These are phyloP conservation scores for Simalia tracyae DNA, from an alignment of 2,797 vertebrate genomes.

Conservation along the genomic window DNA sequence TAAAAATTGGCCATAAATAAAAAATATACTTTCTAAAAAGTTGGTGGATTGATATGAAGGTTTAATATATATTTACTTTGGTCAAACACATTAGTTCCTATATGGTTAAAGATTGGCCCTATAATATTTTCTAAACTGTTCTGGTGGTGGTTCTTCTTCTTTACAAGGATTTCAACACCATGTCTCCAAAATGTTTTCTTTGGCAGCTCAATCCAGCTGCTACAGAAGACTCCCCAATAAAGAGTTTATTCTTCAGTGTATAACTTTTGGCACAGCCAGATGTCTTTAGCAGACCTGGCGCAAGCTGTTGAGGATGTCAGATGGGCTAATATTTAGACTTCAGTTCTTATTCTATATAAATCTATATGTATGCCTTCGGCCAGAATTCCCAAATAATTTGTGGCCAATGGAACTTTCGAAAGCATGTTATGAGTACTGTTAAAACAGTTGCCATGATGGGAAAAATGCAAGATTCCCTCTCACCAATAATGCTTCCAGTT, in stretches of 20 bases:
- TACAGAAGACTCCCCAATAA: constrained; percentile 1
- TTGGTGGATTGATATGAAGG: neutral
- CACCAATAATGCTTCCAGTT: neutral
- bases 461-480: neutral
- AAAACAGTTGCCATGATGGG: neutral
- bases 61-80: neutral
- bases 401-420: neutral
- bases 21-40: neutral
- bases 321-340: neutral
- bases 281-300: neutral
- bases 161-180: neutral
- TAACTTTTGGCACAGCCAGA: neutral
- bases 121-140: neutral
- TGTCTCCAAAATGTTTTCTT: constrained; percentile 16
- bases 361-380: neutral
- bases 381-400: neutral
- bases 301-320: neutral
- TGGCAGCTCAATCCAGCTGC: neutral
- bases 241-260: constrained; percentile 12
- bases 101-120: neutral
- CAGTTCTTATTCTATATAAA: neutral
- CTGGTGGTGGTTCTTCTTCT: neutral
- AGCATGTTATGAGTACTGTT: neutral
- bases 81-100: neutral
- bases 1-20: neutral